These are phyloP conservation scores for Todus mexicanus DNA, from an alignment of 2,797 vertebrate genomes.

Conservation along the genomic window DNA sequence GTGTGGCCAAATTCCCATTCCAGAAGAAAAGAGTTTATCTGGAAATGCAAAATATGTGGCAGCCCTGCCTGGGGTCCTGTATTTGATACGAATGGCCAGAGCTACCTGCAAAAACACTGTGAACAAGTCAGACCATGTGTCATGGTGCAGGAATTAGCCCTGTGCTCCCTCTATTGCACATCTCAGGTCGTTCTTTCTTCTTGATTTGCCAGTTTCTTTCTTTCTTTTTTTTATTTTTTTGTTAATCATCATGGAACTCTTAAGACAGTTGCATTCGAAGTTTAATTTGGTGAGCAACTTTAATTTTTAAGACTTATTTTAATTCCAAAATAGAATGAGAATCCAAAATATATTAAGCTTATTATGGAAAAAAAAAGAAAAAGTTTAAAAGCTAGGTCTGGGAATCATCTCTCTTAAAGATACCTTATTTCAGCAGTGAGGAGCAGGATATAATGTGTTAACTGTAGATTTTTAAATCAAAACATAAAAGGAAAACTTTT, in stretches of 20 bases:
- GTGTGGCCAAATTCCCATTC: accelerated
- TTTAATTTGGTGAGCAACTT: conserved; percentile 18
- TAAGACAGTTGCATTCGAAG: neutral
- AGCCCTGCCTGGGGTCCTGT: neutral
- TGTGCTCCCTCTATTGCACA: neutral
- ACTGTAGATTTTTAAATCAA: conserved; percentile 9
- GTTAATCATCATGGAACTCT: neutral
- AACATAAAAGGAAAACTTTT: neutral
- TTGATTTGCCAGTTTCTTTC: neutral
- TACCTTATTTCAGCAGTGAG: neutral
- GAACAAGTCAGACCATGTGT: neutral
- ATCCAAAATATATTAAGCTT: neutral
- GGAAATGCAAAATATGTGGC: neutral
- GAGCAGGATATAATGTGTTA: neutral
- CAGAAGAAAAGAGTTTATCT: neutral
- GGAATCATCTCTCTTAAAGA: neutral
- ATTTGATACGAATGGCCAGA: accelerated
- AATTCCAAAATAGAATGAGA: neutral
- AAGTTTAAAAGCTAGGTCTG: neutral
- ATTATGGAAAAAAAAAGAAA: neutral
- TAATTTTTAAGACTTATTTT: neutral
- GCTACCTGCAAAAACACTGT: neutral
- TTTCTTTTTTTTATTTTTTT: neutral
- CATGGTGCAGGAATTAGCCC: neutral
- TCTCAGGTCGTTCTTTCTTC: neutral